Percentiles rank a stretch among this genome's conserved stretches.
Conservation (phyloP, 2,113 vertebrate genomes). For the Mesitornis unicolor region DNA sequence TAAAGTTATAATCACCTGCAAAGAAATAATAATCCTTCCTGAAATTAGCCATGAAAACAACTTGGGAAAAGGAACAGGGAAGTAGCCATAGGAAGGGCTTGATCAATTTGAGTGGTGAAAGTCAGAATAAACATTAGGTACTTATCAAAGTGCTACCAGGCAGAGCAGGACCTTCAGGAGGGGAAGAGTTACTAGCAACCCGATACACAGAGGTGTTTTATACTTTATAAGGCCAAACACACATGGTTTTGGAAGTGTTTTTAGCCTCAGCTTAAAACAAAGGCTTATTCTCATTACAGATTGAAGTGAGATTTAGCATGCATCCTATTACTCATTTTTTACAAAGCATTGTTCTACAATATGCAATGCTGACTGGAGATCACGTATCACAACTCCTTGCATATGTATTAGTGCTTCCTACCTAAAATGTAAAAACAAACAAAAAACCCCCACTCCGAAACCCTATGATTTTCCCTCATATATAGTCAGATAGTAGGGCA, state of each 20-base stretch:
- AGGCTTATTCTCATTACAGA: neutral
- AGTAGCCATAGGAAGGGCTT: neutral
- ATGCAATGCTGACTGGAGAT: neutral
- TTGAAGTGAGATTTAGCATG: neutral
- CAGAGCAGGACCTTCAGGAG: neutral
- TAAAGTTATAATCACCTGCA: neutral
- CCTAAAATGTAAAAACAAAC: neutral
- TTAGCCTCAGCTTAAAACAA: neutral
- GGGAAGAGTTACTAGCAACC: neutral
- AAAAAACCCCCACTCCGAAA: rapidly evolving
- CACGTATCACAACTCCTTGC: neutral
- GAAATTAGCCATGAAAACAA: neutral
- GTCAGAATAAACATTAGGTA: neutral
- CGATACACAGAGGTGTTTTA: neutral
- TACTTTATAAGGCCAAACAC: neutral
- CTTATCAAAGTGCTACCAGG: neutral
- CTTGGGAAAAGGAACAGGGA: neutral
- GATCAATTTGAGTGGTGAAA: neutral
- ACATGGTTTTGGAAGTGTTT: neutral
- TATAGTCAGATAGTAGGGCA: neutral
- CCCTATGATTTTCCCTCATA: neutral
- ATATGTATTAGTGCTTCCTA: neutral
- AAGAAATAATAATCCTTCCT: neutral
- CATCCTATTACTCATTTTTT: neutral
- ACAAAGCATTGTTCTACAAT: neutral